Conservation (phyloP, 1,140 invertebrate genomes). For the Drosophila prosaltans region DNA sequence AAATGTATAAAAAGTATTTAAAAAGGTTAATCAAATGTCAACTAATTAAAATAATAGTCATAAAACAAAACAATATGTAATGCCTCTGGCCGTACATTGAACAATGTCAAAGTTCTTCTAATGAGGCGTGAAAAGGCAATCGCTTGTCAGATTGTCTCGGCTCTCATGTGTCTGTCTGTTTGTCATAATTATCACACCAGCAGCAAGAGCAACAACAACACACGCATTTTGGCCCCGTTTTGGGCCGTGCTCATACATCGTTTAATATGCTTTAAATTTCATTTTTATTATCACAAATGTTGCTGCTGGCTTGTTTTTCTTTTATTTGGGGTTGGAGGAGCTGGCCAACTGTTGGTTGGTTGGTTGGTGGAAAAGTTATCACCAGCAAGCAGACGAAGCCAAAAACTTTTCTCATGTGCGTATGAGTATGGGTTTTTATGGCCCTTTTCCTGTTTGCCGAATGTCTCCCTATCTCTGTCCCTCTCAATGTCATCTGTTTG, state of each 20-base stretch:
- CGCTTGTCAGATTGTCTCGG: slow-evolving; percentile 11
- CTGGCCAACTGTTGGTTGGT: slow-evolving; percentile 23
- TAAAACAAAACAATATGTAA: background rate
- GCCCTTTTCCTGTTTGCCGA: slow-evolving; percentile 45
- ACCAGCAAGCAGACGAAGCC: slow-evolving; percentile 53
- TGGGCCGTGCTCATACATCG: slow-evolving; percentile 59
- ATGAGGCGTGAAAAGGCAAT: slow-evolving; percentile 20
- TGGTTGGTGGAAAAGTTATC: slow-evolving; percentile 55
- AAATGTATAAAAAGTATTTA: background rate
- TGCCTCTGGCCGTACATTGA: slow-evolving; percentile 6
- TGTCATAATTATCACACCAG: slow-evolving; percentile 7
- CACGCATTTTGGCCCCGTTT: slow-evolving; percentile 43
- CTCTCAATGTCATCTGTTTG: slow-evolving; percentile 49
- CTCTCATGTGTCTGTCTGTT: slow-evolving; percentile 15
- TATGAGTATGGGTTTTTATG: slow-evolving; percentile 58
- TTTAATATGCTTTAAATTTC: slow-evolving; percentile 68
- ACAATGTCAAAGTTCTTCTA: slow-evolving; percentile 15
- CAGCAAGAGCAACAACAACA: background rate
- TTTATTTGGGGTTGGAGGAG: slow-evolving; percentile 3
- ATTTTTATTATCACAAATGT: slow-evolving; percentile 55
- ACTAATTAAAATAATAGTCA: slow-evolving; percentile 14
- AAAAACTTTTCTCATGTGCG: slow-evolving; percentile 35
- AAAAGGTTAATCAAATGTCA: slow-evolving; percentile 5
- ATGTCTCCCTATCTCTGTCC: slow-evolving; percentile 32
- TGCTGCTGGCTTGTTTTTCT: background rate